Conservation (phyloP, 1,140 invertebrate species). For the Hirudo medicinalis region DNA sequence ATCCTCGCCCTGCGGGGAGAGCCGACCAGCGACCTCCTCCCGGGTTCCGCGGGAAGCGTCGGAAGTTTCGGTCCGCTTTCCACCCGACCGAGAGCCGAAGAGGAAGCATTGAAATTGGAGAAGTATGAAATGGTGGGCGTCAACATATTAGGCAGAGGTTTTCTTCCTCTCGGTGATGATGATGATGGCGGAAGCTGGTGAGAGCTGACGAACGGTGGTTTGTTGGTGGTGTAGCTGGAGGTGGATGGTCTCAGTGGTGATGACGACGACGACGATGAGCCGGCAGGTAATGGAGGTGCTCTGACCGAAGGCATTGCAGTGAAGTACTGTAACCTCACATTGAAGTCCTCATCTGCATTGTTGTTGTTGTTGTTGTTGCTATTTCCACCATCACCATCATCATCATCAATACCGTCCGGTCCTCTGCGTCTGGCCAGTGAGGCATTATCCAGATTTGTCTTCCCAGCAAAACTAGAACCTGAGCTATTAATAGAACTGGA, state of each 20-base stretch:
- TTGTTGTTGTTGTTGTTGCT: conserved; percentile 10
- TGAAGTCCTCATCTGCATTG: background rate
- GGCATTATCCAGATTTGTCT: too few species aligned
- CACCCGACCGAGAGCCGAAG: background rate
- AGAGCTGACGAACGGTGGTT: background rate
- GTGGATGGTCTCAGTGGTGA: background rate
- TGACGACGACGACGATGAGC: background rate
- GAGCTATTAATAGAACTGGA: too few species aligned
- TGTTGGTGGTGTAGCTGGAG: background rate
- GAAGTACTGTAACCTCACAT: background rate
- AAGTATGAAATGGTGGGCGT: background rate
- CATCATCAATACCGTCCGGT: too few species aligned
- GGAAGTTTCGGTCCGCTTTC: conserved; percentile 9
- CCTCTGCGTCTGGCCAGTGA: too few species aligned
- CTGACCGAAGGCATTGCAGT: background rate
- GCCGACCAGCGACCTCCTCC: background rate
- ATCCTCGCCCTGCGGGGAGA: background rate
- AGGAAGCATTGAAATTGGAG: too few species aligned
- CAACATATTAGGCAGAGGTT: background rate
- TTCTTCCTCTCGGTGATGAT: background rate
- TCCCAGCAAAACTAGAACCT: too few species aligned
- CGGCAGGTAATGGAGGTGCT: background rate
- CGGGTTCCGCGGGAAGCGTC: background rate
- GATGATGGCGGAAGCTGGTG: background rate
- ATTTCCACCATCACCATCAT: too few species aligned